Percentiles rank a stretch among this genome's conserved stretches.
phyloP scores from a whole-genome alignment of 2,888 invertebrate species.

The Lordiphosa fenestrarum region DNA sequence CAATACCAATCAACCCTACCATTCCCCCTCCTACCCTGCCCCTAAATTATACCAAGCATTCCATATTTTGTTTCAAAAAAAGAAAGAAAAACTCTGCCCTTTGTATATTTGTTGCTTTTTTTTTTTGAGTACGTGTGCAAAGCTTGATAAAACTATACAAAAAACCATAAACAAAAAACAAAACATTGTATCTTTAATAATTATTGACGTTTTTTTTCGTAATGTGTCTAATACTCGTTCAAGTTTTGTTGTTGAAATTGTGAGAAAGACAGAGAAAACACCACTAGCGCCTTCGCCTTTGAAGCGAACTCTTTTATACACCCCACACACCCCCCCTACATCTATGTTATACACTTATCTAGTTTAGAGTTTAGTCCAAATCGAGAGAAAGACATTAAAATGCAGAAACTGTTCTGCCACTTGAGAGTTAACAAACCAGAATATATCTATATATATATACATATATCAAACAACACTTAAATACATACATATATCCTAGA shows the following conservation, averaged over 20 bases:
- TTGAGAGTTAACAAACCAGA: slow-evolving; percentile 43
- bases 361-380: slow-evolving; percentile 42
- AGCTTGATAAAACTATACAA: neutral
- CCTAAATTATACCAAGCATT: no score
- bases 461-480: slow-evolving; percentile 9
- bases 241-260: slow-evolving; percentile 31
- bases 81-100: no score
- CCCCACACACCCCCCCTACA: slow-evolving; percentile 28
- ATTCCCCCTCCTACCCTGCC: no score
- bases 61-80: no score
- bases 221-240: slow-evolving; percentile 40
- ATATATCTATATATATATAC: slow-evolving; percentile 20
- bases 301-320: slow-evolving; percentile 43
- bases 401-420: slow-evolving; percentile 25
- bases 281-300: slow-evolving; percentile 66
- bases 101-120: neutral
- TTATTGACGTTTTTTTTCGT: slow-evolving; percentile 24
- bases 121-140: neutral
- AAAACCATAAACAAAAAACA: no score
- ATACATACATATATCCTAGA: neutral
- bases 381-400: slow-evolving; percentile 20
- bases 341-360: slow-evolving; percentile 35
- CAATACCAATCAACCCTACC: no score
- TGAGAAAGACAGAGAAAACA: slow-evolving; percentile 33
- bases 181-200: slow-evolving; percentile 21